Evolutionary conservation across 2,113 vertebrate species (phyloP), one percentile per base, ranked within the genome.

Genomic region (Dicerorhinus sumatrensis): DNA sequence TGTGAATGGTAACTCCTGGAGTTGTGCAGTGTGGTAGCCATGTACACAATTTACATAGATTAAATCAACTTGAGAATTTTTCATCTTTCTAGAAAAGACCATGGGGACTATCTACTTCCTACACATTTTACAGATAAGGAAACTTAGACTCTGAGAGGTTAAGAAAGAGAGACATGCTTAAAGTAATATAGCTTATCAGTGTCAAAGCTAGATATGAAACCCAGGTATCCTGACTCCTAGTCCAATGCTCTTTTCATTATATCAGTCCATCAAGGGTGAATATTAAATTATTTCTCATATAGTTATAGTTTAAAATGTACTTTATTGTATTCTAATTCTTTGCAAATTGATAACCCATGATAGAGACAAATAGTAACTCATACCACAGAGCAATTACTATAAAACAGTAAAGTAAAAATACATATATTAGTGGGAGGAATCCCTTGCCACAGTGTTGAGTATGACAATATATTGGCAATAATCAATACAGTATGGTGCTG

Each of bases 251-350:
- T 62, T 73, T 60, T 21, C 4, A 29, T 62, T 92, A 63, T 62
- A 84, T 51, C 56, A 51, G 80, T 75, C 42, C 25, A 83, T 54
- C 69, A 92, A 42, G 29, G 21, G 60, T 70, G 51, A 81, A 60
- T 70, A 81, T 70, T 91, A 70, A 81, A 81, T 81, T 69, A 81
- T 58, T 91, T 58, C 20, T 70, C 54, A 81, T 33, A 70, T 29
- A 77, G 31, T 76, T 77, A 81, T 70, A 70, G 63, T 25, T 70
- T 91, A 81, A 67, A 70, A n/a, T 70, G 31, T 81, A 70, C 9
- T 70, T 70, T 81, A 46, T 70, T 82, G 18, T 92, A 91, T 69
- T 80, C 9, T 73, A 81, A 75, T 92, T 92, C 31, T 73, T 84
- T 83, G 31, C 31, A 63, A 21, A 16, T 51, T 36, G 18, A 92